Conservation (phyloP, 2,113 vertebrate genomes). For the Lagopus muta region DNA sequence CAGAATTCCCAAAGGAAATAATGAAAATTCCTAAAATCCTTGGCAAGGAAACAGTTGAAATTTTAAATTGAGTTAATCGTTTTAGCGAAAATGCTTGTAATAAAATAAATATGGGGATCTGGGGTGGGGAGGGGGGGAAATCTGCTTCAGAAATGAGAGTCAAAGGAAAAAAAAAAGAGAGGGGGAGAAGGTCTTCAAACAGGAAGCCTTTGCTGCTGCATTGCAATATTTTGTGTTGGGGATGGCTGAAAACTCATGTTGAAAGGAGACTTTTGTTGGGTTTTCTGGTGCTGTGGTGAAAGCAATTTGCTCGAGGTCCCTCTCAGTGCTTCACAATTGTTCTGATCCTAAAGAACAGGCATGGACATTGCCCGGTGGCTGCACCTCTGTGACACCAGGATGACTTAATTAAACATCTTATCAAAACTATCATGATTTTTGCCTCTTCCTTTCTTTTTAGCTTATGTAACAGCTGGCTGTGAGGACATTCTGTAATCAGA, state of each 20-base stretch:
- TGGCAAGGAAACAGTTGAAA: constrained; percentile 72
- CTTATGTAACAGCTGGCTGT: background rate
- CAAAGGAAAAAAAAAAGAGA: constrained; percentile 27
- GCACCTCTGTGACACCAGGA: background rate
- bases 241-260: background rate
- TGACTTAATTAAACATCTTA: background rate
- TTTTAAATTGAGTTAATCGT: constrained; percentile 73
- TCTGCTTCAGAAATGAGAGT: constrained; percentile 17
- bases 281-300: background rate
- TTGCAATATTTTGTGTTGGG: background rate
- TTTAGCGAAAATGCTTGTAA: constrained; percentile 71
- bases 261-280: background rate
- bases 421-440: background rate
- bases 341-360: background rate
- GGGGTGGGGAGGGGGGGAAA: background rate
- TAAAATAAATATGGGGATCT: constrained; percentile 67
- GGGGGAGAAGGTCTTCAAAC: background rate
- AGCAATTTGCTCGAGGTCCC: background rate
- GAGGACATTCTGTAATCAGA: background rate
- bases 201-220: background rate
- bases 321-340: background rate
- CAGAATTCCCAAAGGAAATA: constrained; percentile 72
- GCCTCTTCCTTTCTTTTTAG: background rate
- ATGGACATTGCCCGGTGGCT: background rate
- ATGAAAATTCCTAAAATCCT: constrained; percentile 75